Evolutionary conservation across 1,140 invertebrate genomes (phyloP), one percentile per base, ranked within the genome.

Genomic region (Microplitis mediator): DNA sequence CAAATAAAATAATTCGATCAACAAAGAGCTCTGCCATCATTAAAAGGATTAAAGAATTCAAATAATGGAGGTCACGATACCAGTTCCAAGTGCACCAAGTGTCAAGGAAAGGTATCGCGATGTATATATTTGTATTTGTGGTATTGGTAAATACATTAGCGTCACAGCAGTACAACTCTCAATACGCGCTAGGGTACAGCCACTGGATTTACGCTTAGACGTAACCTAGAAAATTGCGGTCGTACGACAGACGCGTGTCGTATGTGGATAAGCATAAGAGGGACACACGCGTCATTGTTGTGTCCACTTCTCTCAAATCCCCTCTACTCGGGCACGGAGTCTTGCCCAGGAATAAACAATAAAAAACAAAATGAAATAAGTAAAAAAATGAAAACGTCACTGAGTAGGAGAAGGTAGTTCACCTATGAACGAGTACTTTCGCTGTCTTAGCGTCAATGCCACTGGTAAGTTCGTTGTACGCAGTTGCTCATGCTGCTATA

Each of bases 221-320:
- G 82, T 84, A 85, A 85, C 82, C 82, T 84, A 84, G 80, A 83
- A 84, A 83, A 78, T 77, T 36, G 51, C 58, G 72, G 31, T 64
- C 31, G 68, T 65, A 36, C 73, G 71, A 71, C 74, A 71, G 77
- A 77, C 75, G 76, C 72, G 65, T 75, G 74, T 68, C 67, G 72
- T 75, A 78, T 62, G 64, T 61, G 31, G 8, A 34, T n/a, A 52
- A 11, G 62, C 70, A 62, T 74, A 60, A 71, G 78, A 76, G 72
- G 72, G 71, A 80, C 78, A 74, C 74, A 67, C 56, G 23, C 56
- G 58, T 70, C 69, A 72, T 54, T 64, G 45, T 54, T 65, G 56
- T 34, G 56, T 34, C 66, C 72, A 54, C 61, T n/a, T n/a, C 45
- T 71, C 6, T 45, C 39, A 3, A 45, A 11, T 5, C 39, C 8